Evolutionary conservation across 2,797 vertebrate species (phyloP), one percentile per base, ranked within the genome.

Genomic region (Potorous gilbertii): DNA sequence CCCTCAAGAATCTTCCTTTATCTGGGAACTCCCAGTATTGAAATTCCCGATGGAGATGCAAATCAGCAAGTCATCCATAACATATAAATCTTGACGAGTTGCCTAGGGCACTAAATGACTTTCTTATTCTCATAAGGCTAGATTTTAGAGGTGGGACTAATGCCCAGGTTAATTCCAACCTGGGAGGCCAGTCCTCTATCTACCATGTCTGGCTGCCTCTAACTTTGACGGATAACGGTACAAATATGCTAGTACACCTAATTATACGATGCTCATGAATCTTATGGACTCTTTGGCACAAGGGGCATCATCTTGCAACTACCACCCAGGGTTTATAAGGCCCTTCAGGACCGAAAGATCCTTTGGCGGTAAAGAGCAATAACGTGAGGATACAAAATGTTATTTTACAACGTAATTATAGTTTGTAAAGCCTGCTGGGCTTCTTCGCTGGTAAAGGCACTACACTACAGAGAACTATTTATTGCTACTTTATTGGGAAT

Each of bases 331-430:
- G 34, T 97, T 97, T 96, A 96, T 95, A 96, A 95, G 92, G 90
- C 54, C 34, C 95, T 89, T 96, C 90, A 94, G 29, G 57, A 97
- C 94, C 95, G 93, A 56, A 31, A 59, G 74, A 93, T 95, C 91
- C 94, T 95, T 95, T 59, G 66, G 92, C 52, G 94, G 91, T 93
- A 54, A 59, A 46, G 40, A 50, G 40, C 40, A 87, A 24, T 24
- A 87, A 87, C 74, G 50, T 87, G 50, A 27, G 74, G 40, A 87
- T 50, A 87, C 40, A 87, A 87, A 87, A 87, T 87, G 24, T 87
- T 56, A 95, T n/a, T 96, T 97, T 96, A 98, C 94, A 96, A 96
- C 52, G 94, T 97, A 98, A 98, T 98, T 98, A 97, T 24, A 81
- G 95, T 96, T 90, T 94, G 94, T 90, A 93, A 18, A 92, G 93